phyloP scores from a whole-genome alignment of 2,113 vertebrate genomes.

The Chrysemys picta region DNA sequence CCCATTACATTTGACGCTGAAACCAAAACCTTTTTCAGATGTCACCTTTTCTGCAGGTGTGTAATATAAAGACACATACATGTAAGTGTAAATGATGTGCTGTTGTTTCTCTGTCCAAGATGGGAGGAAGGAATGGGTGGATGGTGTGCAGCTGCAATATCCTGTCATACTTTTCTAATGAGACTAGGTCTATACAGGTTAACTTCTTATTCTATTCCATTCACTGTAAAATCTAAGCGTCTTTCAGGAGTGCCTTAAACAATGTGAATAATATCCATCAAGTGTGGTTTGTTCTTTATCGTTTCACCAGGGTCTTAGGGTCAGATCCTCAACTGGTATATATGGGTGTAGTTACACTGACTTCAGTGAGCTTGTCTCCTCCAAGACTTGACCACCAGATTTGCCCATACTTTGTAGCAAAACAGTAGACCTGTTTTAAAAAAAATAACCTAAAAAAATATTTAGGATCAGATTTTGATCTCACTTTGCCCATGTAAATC shows the following conservation, averaged over 20 bases:
- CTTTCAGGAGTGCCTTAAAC: background rate
- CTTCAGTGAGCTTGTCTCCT: background rate
- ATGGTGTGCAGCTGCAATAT: background rate
- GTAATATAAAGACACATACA: background rate
- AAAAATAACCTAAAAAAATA: background rate
- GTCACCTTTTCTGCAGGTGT: background rate
- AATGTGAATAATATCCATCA: background rate
- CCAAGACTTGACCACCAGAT: background rate
- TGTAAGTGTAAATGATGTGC: background rate
- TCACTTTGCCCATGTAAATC: background rate
- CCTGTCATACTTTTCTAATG: background rate
- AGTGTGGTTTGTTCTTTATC: background rate
- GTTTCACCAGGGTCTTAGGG: rapidly evolving
- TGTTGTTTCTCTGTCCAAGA: background rate
- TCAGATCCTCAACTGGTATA: background rate
- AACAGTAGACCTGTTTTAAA: background rate
- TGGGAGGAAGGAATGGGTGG: background rate
- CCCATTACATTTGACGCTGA: background rate
- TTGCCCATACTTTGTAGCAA: background rate
- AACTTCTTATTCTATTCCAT: background rate
- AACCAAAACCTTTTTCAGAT: background rate
- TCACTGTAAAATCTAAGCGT: background rate
- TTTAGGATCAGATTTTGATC: background rate
- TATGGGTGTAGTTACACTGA: background rate
- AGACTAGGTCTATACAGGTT: background rate